Base-by-base conservation (phyloP, 2,113 vertebrate species). In the Mesembrinibis cayennensis region DNA sequence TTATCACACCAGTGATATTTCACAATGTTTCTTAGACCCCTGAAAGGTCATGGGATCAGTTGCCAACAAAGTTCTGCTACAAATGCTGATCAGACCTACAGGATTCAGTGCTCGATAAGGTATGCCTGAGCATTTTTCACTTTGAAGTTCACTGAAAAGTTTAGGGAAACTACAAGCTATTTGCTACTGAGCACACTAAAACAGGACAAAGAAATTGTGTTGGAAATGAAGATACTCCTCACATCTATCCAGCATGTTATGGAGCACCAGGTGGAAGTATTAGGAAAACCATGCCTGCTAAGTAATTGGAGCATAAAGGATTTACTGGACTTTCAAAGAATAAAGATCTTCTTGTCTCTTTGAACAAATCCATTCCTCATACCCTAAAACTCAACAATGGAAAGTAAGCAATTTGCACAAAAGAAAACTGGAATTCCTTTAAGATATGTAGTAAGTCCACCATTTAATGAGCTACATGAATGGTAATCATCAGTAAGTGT, bases 1-100 rank as follows among this genome's bases (percentile, higher is more conserved):
- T 91, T 95, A 91, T 93, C 86, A 84, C 89, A 67, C 84, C 56
- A 87, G 45, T 56, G 87, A 80, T 93, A 87, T 87, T 95, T 93
- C 94, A 67, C 69, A 56, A 19, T 40, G 49, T 73, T 95, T 87
- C 77, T 94, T 79, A 93, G 93, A 69, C 40, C 61, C 34, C 40
- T 53, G 53, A 95, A 95, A 84, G 52, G 92, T 94, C 91, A 49
- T 29, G 19, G 61, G 80, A 94, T 91, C 87, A 58, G 65, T 82
- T 89, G 62, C 81, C 26, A 16, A 27, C 47, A 82, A 89, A 94
- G 58, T 93, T 96, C 73, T 91, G 53, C 83, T 85, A 56, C 40
- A 82, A 95, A 91, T 62, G 15, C 12, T 20, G 44, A 89, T 87
- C 77, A 89, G 87, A 82, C 38, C 40, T 71, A 56, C 49, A 91